Base-by-base conservation (phyloP, 2,797 vertebrate genomes). In the Bucorvus abyssinicus region DNA sequence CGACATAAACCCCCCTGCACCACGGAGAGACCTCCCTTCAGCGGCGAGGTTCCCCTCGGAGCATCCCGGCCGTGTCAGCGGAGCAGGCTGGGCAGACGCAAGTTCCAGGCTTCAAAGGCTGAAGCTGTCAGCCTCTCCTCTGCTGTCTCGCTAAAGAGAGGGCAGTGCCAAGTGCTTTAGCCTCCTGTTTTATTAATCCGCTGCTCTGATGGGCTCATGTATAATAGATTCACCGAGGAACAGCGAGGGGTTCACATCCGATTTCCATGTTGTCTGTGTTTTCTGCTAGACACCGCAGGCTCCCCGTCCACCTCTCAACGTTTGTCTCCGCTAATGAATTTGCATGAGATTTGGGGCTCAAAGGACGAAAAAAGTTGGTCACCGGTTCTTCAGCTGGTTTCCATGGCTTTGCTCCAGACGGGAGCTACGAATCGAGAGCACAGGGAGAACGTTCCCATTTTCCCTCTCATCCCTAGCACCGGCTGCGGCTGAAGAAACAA, bases 131-230 rank as follows among this genome's bases (percentile, higher is more conserved):
- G 94, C 59, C 90, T 61, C 14, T 74, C 74, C 95, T 96, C 94
- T 65, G 94, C 84, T 94, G 87, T 64, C 88, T 12, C 32, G 8
- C 91, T 85, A 69, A 92, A 95, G 85, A 79, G 91, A 30, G 67
- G 82, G 96, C 91, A 96, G 92, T 18, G 92, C 95, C 77, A 55
- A 94, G 94, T 40, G 96, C 96, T 97, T 93, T 74, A 79, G 96
- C 90, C 93, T 97, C 74, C 87, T 98, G 95, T 96, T 98, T 98
- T 97, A 98, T 98, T 98, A 84, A 98, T 97, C 73, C 1, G 32
- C 91, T 74, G 93, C 96, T 92, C 94, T 94, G 95, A 97, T 76
- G 79, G 76, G 87, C 83, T 83, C 57, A 82, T 98, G 86, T 98
- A 98, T 98, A 97, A 98, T 98, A 94, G 94, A 98, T 96, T 26